phyloP scores from a whole-genome alignment of 2,888 invertebrate species.

The Hermaeophaga mercurialis region DNA sequence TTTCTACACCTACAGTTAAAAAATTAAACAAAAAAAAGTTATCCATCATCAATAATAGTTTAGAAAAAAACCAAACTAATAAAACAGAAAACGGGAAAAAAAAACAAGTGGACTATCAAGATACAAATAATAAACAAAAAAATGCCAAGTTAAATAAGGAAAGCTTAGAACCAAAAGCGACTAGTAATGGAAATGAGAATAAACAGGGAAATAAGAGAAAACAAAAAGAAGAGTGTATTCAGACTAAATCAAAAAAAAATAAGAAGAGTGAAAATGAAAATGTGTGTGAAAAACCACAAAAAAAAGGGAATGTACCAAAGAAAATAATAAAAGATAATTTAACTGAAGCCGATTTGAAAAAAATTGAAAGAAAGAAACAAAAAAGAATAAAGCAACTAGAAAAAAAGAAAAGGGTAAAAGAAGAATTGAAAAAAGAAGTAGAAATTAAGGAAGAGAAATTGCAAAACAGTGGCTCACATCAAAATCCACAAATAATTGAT shows the following conservation, averaged over 20 bases:
- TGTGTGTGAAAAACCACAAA: too few species aligned
- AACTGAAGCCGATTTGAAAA: slow-evolving; percentile 40
- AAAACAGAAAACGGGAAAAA: slow-evolving; percentile 14
- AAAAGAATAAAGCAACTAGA: slow-evolving; percentile 42
- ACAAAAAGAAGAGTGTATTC: slow-evolving; percentile 8
- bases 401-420: slow-evolving; percentile 39
- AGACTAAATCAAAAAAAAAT: slow-evolving; percentile 1
- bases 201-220: slow-evolving; percentile 18
- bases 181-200: background rate
- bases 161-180: background rate
- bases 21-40: slow-evolving; percentile 41
- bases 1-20: slow-evolving; percentile 37
- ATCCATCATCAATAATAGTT: slow-evolving; percentile 34
- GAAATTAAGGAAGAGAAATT: slow-evolving; percentile 16
- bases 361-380: slow-evolving; percentile 46
- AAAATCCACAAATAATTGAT: background rate
- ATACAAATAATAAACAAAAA: background rate
- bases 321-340: slow-evolving; percentile 28
- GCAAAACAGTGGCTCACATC: slow-evolving; percentile 37
- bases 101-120: slow-evolving; percentile 26
- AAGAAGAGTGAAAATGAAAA: slow-evolving; percentile 16
- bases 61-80: slow-evolving; percentile 10
- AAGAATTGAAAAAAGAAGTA: slow-evolving; percentile 33
- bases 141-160: background rate
- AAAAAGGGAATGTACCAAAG: slow-evolving; percentile 15